phyloP scores from a whole-genome alignment of 2,888 invertebrate species.

The Globia sparganii region DNA sequence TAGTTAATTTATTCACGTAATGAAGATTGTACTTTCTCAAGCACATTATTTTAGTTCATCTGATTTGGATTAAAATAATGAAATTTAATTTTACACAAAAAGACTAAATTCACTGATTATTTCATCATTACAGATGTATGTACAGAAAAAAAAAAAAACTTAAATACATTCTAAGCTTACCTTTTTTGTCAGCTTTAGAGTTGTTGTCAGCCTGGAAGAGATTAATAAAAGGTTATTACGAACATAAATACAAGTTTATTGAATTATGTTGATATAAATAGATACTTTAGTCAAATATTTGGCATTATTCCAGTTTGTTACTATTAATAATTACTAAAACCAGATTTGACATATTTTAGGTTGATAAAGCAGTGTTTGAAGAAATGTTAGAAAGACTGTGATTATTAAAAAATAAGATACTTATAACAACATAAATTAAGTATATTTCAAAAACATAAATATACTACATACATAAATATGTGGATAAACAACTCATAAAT shows the following conservation, averaged over 20 bases:
- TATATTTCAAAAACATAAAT: slow-evolving; percentile 54
- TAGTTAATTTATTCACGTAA: slow-evolving; percentile 38
- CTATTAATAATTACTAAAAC: slow-evolving; percentile 66
- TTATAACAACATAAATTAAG: slow-evolving; percentile 34
- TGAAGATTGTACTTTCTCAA: slow-evolving; percentile 20
- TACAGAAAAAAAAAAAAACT: slow-evolving; percentile 31
- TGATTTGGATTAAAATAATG: slow-evolving; percentile 29
- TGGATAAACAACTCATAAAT: slow-evolving; percentile 8
- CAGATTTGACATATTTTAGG: slow-evolving; percentile 35
- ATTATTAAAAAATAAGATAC: slow-evolving; percentile 64
- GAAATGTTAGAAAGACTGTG: slow-evolving; percentile 44
- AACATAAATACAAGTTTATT: slow-evolving; percentile 28
- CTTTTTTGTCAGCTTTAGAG: slow-evolving; percentile 87
- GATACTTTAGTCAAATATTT: slow-evolving; percentile 58
- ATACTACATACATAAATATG: slow-evolving; percentile 37
- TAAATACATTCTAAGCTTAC: slow-evolving; percentile 80
- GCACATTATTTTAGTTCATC: slow-evolving; percentile 29
- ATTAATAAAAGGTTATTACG: slow-evolving; percentile 56
- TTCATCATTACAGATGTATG: slow-evolving; percentile 8
- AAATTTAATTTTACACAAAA: slow-evolving; percentile 19
- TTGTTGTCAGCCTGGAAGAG: slow-evolving; percentile 90
- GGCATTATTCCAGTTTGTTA: slow-evolving; percentile 72
- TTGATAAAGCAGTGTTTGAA: slow-evolving; percentile 17
- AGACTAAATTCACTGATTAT: slow-evolving; percentile 24
- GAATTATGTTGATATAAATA: slow-evolving; percentile 6